Percentiles rank a stretch among this genome's conserved stretches.
Evolutionary conservation across 2,113 vertebrate species (phyloP).

Genomic region (Myanophis thanlyinensis): DNA sequence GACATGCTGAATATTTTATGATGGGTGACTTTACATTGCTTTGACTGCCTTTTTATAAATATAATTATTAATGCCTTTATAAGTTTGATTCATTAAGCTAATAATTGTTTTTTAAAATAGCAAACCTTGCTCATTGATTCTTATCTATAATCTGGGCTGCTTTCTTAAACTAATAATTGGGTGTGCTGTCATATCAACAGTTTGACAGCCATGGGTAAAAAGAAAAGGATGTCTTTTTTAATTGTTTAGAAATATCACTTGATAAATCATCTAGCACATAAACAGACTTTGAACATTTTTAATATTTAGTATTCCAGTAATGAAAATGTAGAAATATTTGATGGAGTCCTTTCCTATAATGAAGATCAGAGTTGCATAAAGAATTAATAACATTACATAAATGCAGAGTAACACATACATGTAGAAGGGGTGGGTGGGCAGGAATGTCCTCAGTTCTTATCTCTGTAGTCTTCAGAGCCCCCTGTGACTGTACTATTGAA

Average conservation of each 20-base stretch:
- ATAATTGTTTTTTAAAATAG: constrained; percentile 51
- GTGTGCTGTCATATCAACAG: constrained; percentile 33
- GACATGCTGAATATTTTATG: constrained; percentile 46
- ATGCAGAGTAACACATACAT: background rate
- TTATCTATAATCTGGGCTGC: constrained; percentile 21
- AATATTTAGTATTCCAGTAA: constrained; percentile 18
- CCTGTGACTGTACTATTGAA: background rate
- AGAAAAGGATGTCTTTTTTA: constrained; percentile 31
- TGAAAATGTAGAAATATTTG: constrained; percentile 19
- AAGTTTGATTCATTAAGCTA: constrained; percentile 57
- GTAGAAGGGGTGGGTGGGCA: too few species aligned
- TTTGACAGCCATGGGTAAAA: background rate
- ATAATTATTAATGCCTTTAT: constrained; percentile 51
- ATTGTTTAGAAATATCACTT: background rate
- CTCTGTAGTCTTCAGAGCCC: background rate
- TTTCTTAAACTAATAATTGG: constrained; percentile 16
- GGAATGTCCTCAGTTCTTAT: background rate
- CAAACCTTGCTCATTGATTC: constrained; percentile 37
- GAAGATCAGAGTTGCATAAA: background rate
- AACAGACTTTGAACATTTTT: background rate
- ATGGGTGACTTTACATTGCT: constrained; percentile 56
- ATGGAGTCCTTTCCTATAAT: background rate
- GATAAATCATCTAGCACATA: constrained; percentile 16
- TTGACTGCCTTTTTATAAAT: constrained; percentile 51
- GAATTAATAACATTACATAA: background rate